Evolutionary conservation across 2,113 vertebrate species (phyloP), one percentile per base, ranked within the genome.

Genomic region (Varanus salvator): DNA sequence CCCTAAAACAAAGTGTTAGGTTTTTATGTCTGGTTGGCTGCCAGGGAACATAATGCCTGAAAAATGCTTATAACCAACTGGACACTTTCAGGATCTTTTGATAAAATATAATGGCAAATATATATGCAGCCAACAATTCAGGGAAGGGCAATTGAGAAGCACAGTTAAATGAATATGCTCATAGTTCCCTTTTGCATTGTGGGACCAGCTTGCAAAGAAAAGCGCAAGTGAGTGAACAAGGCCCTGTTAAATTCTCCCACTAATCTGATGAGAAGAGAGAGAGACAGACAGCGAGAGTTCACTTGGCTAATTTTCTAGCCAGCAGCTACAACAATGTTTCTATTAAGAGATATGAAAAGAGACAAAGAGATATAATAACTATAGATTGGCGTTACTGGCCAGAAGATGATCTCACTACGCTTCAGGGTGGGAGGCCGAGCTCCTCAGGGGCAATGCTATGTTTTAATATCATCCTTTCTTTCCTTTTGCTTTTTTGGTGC

Each of bases 251-350:
- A 94, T 96, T 97, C 97, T 94, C 93, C 93, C 92, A 93, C 95
- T 96, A 94, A 94, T 96, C 93, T 95, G 96, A 97, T 94, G 94
- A 96, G 94, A 95, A 95, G 92, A 95, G 94, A 96, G 93, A 95
- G 92, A 96, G 91, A 90, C 4, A 94, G 89, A 88, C 86, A 94
- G 92, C 84, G 50, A 93, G 92, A 95, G 95, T 96, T 97, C 96
- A 95, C 93, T 95, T 96, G 95, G 93, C 92, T 96, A 95, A 96
- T 96, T 95, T 97, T 96, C 94, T 95, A 96, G 94, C 95, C 93
- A 97, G 95, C 87, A 97, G 96, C 93, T 93, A 91, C 93, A 96
- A 93, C 92, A 94, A 90, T 88, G 78, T 88, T 95, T 97, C 95
- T 93, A 93, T 94, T 94, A 93, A 92, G 91, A 96, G 90, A 95